Conservation (phyloP, 2,113 vertebrate genomes). For the Platysternon megacephalum region DNA sequence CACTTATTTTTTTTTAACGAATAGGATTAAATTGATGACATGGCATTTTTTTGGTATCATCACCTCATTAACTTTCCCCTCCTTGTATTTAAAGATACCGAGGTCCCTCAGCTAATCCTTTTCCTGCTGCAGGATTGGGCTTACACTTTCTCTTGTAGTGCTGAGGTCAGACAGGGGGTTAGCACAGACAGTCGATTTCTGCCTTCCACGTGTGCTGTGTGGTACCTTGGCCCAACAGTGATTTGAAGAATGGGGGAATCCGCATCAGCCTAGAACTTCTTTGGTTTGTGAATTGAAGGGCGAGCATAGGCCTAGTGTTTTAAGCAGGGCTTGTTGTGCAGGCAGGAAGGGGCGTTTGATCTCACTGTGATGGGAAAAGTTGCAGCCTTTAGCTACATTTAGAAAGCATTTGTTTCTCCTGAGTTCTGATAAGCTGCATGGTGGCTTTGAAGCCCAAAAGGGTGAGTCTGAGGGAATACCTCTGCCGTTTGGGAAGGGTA, state of each 20-base stretch:
- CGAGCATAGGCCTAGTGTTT: not conserved
- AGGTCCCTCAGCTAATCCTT: not conserved
- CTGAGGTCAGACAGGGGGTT: not conserved
- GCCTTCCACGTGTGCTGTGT: not conserved
- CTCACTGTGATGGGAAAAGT: not conserved
- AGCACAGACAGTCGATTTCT: not conserved
- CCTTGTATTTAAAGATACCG: not conserved
- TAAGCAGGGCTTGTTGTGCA: conserved; percentile 31
- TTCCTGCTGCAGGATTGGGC: accelerated
- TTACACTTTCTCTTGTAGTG: not conserved
- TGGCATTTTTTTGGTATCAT: accelerated
- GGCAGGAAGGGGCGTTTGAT: conserved; percentile 58
- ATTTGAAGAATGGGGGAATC: not conserved
- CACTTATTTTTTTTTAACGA: accelerated
- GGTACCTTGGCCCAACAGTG: not conserved
- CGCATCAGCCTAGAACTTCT: accelerated
- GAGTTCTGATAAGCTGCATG: not conserved
- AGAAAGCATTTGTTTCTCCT: not conserved
- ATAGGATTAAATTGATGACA: not conserved
- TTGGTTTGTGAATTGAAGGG: accelerated
- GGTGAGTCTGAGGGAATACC: not conserved
- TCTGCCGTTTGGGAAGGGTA: not conserved
- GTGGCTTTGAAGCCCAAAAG: conserved; percentile 34
- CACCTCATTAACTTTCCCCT: accelerated
- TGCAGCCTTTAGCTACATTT: not conserved